These are phyloP conservation scores for Eulemur albifrons DNA, from an alignment of 2,797 vertebrate species.

Conservation along the genomic window DNA sequence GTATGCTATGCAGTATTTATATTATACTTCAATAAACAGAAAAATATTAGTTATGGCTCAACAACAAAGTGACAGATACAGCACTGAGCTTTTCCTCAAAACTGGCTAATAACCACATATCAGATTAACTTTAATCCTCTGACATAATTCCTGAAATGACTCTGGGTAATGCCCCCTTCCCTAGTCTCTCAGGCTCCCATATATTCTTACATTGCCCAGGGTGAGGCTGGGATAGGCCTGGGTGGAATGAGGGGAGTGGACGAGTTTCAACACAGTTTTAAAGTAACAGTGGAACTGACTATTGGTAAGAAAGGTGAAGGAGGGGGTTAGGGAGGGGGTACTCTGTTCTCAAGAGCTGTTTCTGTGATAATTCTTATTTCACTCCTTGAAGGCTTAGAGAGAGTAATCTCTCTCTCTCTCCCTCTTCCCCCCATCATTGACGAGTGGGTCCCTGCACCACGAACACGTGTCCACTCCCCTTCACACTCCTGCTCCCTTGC, in stretches of 20 bases:
- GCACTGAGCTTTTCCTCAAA: not conserved
- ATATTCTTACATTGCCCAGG: too few relatives aligned
- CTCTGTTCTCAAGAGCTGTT: too few relatives aligned
- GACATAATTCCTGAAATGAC: not conserved
- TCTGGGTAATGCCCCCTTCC: accelerated
- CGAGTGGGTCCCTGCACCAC: not conserved
- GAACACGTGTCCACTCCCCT: accelerated
- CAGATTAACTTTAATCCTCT: not conserved
- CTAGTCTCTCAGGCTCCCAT: accelerated
- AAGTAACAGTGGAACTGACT: not conserved
- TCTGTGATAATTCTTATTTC: not conserved
- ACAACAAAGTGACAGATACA: not conserved
- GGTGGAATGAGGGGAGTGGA: accelerated
- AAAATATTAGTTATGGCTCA: not conserved
- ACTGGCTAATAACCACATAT: not conserved
- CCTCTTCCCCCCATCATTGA: accelerated
- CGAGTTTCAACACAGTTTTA: too few relatives aligned
- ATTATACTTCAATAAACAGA: not conserved
- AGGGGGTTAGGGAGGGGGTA: accelerated
- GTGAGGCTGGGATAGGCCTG: accelerated
- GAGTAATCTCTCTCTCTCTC: not conserved
- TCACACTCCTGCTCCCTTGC: too few relatives aligned
- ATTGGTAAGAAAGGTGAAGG: too few relatives aligned
- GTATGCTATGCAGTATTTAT: not conserved
- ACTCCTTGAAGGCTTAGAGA: too few relatives aligned